Evolutionary conservation across 2,888 invertebrate species (phyloP), one percentile per base, ranked within the genome.

Genomic region (Ypsolopha sequella): DNA sequence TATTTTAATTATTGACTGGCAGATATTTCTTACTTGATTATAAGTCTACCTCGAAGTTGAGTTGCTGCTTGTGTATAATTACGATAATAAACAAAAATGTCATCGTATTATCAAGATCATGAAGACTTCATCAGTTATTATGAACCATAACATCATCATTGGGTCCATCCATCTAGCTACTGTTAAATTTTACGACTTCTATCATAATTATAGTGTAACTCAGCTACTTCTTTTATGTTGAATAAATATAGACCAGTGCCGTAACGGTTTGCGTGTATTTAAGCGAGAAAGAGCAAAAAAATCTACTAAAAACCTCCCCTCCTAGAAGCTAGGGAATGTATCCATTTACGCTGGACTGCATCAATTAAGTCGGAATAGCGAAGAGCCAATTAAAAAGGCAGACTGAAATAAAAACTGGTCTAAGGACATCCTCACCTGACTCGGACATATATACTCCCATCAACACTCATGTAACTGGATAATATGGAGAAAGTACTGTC

Each of bases 291-390:
- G 2, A 39, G 6, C 35, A 11, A 35, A 36, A 46, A 35, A 34
- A 3, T 6, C 6, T 6, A 43, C 43, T 8, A 43, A n/a, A 38
- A n/a, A 10, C 8, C 38, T 38, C 38, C 9, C 8, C 11, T 43
- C 14, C 4, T 14, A 43, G 13, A n/a, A n/a, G n/a, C n/a, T 43
- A 14, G 43, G 7, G 24, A 43, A 24, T 43, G 7, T 24, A 8
- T 43, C 24, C 43, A 13, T 43, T 13, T 36, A 24, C 43, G 44
- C 51, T 47, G 58, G 54, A 54, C 52, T 43, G 55, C 47, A 51
- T 54, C 57, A 58, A 60, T 62, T 61, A 60, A 56, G 55, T 53
- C 11, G 53, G 51, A 55, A 52, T 52, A 47, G 53, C 51, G 50
- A 50, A 52, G 54, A 54, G 54, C 54, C 55, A 61, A 60, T 60